These are phyloP conservation scores for Xylocampa areola DNA, from an alignment of 2,888 invertebrate species.

Conservation along the genomic window DNA sequence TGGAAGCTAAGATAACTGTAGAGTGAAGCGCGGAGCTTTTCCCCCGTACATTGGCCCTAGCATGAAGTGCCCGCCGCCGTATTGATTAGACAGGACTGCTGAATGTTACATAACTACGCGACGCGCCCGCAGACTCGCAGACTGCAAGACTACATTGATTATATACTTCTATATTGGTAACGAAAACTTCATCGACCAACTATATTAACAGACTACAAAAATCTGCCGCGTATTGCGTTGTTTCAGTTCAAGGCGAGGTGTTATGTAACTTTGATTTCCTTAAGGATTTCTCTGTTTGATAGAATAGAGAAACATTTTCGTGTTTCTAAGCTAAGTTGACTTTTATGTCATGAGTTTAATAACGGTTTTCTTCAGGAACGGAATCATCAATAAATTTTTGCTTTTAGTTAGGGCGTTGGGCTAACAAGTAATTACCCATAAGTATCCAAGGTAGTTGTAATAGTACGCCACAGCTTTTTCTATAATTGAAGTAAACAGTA, in stretches of 20 bases:
- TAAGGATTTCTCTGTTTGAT: slow-evolving; percentile 26
- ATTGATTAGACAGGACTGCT: slow-evolving; percentile 86
- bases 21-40: slow-evolving; percentile 69
- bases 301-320: slow-evolving; percentile 9
- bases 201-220: slow-evolving; percentile 40
- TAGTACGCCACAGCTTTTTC: slow-evolving; percentile 27
- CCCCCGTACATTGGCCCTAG: slow-evolving; percentile 81
- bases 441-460: slow-evolving; percentile 16
- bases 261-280: slow-evolving; percentile 52
- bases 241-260: slow-evolving; percentile 34
- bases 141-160: slow-evolving; percentile 74
- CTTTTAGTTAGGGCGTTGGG: slow-evolving; percentile 8
- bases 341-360: background rate
- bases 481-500: slow-evolving; percentile 32
- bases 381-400: too few species aligned
- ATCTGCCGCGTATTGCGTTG: slow-evolving; percentile 24
- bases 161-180: slow-evolving; percentile 62
- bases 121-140: slow-evolving; percentile 75
- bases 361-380: too few species aligned
- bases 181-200: slow-evolving; percentile 55
- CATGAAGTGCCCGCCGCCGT: slow-evolving; percentile 80
- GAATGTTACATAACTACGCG: slow-evolving; percentile 81
- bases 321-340: slow-evolving; percentile 14
- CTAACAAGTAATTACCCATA: slow-evolving; percentile 15
- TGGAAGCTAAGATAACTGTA: slow-evolving; percentile 72